These are phyloP conservation scores for Archocentrus centrarchus DNA, from an alignment of 2,113 vertebrate species.

Conservation along the genomic window DNA sequence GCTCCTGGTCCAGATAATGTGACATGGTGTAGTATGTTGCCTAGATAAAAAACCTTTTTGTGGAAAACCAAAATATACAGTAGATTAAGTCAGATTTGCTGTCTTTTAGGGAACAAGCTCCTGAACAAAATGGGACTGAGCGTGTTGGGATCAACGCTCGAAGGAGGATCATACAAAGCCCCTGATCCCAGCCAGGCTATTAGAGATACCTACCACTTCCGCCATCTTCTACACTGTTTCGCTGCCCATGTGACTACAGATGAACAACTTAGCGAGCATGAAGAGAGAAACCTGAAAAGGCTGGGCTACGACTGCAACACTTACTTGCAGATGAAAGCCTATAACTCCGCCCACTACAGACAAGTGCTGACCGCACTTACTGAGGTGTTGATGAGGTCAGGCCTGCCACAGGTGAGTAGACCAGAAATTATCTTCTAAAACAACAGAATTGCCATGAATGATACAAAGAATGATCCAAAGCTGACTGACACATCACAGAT, in stretches of 20 bases:
- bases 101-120: constrained; percentile 82
- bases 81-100: background rate
- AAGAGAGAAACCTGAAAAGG: no score
- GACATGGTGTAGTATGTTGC: no score
- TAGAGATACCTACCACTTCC: constrained; percentile 34
- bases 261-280: no score
- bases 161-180: constrained; percentile 53
- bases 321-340: fast-evolving
- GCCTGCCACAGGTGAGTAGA: no score
- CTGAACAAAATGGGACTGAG: constrained; percentile 88
- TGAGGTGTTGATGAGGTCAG: no score
- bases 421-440: no score
- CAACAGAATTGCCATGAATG: no score
- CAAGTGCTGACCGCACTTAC: background rate
- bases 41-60: background rate
- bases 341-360: fast-evolving
- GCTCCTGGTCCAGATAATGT: background rate
- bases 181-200: constrained; percentile 40
- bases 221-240: background rate
- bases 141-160: constrained; percentile 71
- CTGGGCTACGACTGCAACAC: background rate
- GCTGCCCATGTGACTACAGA: no score
- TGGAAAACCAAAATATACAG: background rate
- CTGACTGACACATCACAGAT: background rate
- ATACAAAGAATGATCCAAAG: no score